A percentile compares a stretch with the other conserved stretches of the same genome.
phyloP scores from a whole-genome alignment of 1,140 invertebrate species.

The Mylabris phalerata region DNA sequence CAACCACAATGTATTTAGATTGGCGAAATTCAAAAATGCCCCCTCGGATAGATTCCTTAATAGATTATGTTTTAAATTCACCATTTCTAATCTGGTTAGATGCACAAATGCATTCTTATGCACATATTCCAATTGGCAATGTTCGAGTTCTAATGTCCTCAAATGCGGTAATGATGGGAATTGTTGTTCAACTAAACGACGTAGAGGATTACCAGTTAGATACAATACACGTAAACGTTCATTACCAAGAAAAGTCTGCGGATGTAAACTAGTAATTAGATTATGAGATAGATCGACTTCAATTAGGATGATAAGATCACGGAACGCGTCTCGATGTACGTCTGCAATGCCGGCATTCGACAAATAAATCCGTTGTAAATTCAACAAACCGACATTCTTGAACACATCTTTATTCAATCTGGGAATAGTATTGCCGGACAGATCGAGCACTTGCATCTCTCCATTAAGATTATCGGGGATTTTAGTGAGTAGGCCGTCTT shows the following conservation, averaged over 20 bases:
- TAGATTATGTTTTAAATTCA: slow-evolving; percentile 63
- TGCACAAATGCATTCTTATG: slow-evolving; percentile 64
- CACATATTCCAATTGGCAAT: slow-evolving; percentile 65
- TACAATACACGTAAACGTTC: slow-evolving; percentile 61
- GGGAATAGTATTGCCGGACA: slow-evolving; percentile 71
- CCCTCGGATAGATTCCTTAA: slow-evolving; percentile 57
- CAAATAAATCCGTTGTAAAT: slow-evolving; percentile 76
- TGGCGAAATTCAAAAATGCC: slow-evolving; percentile 57
- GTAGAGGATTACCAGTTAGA: slow-evolving; percentile 65
- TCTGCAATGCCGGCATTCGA: slow-evolving; percentile 64
- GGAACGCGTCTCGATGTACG: slow-evolving; percentile 75
- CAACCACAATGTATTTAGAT: slow-evolving; percentile 68
- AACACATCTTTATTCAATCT: slow-evolving; percentile 74
- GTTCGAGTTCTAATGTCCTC: slow-evolving; percentile 64
- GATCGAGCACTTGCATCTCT: slow-evolving; percentile 79
- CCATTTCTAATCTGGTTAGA: slow-evolving; percentile 58
- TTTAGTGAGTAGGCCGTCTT: slow-evolving; percentile 64
- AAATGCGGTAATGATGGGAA: slow-evolving; percentile 67
- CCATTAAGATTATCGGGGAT: slow-evolving; percentile 67
- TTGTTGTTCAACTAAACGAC: slow-evolving; percentile 53
- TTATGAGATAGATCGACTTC: slow-evolving; percentile 80
- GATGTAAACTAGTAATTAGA: slow-evolving; percentile 56
- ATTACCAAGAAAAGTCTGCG: slow-evolving; percentile 68
- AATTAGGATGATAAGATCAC: slow-evolving; percentile 76
- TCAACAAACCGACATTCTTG: slow-evolving; percentile 67